A percentile compares a stretch with the other conserved stretches of the same genome.
Conservation (phyloP, 2,113 vertebrate species). For the Ciconia maguari region DNA sequence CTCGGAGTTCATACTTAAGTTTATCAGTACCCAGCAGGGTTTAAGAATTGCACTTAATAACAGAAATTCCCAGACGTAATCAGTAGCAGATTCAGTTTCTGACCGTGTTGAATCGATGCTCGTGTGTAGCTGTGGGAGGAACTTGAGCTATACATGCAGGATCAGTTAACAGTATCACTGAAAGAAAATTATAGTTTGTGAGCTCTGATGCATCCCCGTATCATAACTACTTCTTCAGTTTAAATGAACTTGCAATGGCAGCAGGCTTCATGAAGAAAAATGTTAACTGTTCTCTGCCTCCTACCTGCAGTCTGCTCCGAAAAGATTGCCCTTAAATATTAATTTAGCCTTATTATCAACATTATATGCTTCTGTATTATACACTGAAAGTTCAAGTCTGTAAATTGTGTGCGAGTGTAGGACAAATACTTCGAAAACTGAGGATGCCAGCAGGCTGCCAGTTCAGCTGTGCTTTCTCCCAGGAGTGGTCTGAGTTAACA, state of each 20-base stretch:
- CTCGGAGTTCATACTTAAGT: not conserved
- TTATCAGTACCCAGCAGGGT: not conserved
- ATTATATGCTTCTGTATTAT: not conserved
- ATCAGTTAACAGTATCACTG: not conserved
- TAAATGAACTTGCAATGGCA: not conserved
- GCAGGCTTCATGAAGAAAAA: not conserved
- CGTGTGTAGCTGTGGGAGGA: not conserved
- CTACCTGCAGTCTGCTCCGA: not conserved
- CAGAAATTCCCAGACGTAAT: not conserved
- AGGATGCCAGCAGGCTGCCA: not conserved
- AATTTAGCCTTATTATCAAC: not conserved
- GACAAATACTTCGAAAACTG: not conserved
- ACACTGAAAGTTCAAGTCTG: not conserved
- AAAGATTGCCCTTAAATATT: not conserved
- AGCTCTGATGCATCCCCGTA: not conserved
- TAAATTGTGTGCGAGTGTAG: not conserved
- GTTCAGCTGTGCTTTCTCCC: not conserved
- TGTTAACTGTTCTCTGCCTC: not conserved
- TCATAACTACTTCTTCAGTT: not conserved
- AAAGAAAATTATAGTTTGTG: not conserved
- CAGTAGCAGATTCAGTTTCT: not conserved
- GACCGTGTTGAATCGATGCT: not conserved
- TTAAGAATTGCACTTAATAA: not conserved
- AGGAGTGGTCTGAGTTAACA: accelerated
- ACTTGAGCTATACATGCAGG: not conserved